Evolutionary conservation across 2,797 vertebrate species (phyloP), one percentile per base, ranked within the genome.

Genomic region (Hapalemur alaotrensis): DNA sequence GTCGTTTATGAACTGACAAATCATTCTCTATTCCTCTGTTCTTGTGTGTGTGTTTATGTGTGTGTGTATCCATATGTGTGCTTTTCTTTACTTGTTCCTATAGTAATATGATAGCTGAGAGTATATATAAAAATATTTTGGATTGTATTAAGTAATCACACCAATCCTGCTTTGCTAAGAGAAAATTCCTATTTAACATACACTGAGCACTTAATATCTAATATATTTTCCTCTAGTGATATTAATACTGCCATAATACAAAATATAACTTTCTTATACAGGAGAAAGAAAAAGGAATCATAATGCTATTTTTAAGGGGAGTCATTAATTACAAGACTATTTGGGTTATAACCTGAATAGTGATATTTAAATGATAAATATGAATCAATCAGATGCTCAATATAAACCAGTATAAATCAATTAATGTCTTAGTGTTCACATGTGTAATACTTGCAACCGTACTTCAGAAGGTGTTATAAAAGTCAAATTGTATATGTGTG

Each of bases 311-410:
- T 59, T 88, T 90, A 54, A 94, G 76, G 28, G 59, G 12, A 95
- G 28, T 81, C 22, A 65, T 59, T 92, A 85, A 38, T 89, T 90
- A 72, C 11, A 88, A 75, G 54, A n/a, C n/a, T 84, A 46, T 89
- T 67, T 88, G 38, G 18, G 23, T 67, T 87, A 30, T 48, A 6
- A 93, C 78, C 7, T 86, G 4, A 96, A 91, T 63, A 32, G 4
- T 59, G 41, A 52, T 84, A 76, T 78, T 91, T 88, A 96, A 97
- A 73, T 95, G 50, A 7, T 54, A 90, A 91, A 90, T 57, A 94
- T 23, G n/a, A 95, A 57, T 30, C 22, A 92, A 78, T 38, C 50
- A 92, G 46, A 69, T 57, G 23, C 75, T 93, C 17, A 95, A 0
- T 41, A 79, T 78, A 79, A 78, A 84, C 5, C n/a, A 96, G 32